Evolutionary conservation across 37 sponge, comb jelly and placozoan species (phyloP), one percentile per base, ranked within the genome.

Genomic region (Petrosia ficiformis): DNA sequence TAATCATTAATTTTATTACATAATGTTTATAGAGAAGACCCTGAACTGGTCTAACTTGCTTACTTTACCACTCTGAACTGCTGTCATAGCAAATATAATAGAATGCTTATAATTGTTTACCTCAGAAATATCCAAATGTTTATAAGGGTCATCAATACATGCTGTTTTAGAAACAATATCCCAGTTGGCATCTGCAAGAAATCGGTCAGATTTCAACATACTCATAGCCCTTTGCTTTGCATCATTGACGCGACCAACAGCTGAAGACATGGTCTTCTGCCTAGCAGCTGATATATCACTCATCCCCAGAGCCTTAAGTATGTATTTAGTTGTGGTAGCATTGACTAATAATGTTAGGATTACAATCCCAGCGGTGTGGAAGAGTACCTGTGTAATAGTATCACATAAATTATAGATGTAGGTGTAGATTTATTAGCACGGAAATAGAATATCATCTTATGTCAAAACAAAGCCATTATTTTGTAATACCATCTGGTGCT

Each of bases 301-400:
- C 84, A 96, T 83, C 4, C 97, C 97, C 0, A 96, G 80, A 5
- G 77, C 52, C 39, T 75, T 52, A 3, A 96, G 83, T 4, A 96
- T 78, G 70, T 79, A 80, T 59, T 88, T 82, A 24, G 80, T 72
- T 21, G 93, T 92, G 26, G 97, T 92, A 1, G 90, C 93, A 76
- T 96, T 96, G 43, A 96, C 42, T 2, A 92, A 52, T 2, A 96
- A 85, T 28, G 93, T 96, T 31, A 96, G 80, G 21, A 92, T 68
- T 44, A 96, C 93, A 37, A 96, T 96, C 32, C 97, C 97, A 65
- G 93, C 93, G 19, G 82, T 83, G 61, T 86, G 89, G 65, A 96
- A 96, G 65, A 96, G 73, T 40, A 96, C 66, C 92, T 90, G 72
- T 6, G 42, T 24, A 40, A 22, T 26, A 33, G 37, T 39, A 35